A percentile compares a stretch with the other conserved stretches of the same genome.
Conservation (phyloP, 2,797 vertebrate species). For the Sebastes vulpes region DNA sequence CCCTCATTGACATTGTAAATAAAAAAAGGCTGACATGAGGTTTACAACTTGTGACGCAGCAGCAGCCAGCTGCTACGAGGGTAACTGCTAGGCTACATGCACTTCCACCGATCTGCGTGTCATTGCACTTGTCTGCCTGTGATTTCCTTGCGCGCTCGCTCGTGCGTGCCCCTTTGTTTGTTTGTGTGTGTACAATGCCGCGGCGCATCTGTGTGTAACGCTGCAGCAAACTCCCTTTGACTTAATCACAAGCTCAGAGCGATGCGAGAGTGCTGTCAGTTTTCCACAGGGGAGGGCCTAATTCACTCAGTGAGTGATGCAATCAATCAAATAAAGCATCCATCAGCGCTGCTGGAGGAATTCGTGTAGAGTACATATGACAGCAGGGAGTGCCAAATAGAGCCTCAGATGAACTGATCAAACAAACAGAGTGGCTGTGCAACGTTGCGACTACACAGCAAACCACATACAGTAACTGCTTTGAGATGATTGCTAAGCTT, state of each 20-base stretch:
- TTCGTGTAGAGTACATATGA: conserved; percentile 77
- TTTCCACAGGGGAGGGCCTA: conserved; percentile 83
- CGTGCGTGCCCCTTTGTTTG: conserved; percentile 6
- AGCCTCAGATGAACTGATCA: conserved; percentile 69
- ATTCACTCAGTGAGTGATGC: conserved; percentile 85
- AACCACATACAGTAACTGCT: conserved; percentile 57
- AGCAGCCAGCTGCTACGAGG: not conserved
- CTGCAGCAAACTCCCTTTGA: conserved; percentile 70
- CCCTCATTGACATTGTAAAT: conserved; percentile 37
- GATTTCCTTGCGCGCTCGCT: conserved; percentile 28
- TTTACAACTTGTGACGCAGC: conserved; percentile 39
- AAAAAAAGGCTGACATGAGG: conserved; percentile 27
- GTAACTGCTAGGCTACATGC: conserved; percentile 5
- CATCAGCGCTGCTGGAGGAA: conserved; percentile 76
- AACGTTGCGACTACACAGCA: conserved; percentile 49
- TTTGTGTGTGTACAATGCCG: conserved; percentile 19
- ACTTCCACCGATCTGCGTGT: conserved; percentile 10
- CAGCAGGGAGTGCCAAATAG: conserved; percentile 73
- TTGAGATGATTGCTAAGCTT: conserved; percentile 63
- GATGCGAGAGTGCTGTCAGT: conserved; percentile 81
- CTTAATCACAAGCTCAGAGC: conserved; percentile 81
- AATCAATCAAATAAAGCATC: conserved; percentile 85
- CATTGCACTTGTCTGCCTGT: conserved; percentile 31
- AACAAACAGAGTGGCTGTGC: conserved; percentile 65
- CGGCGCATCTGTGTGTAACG: conserved; percentile 48